A percentile compares a stretch with the other conserved stretches of the same genome.
These are phyloP conservation scores for Melanostoma mellinum DNA, from an alignment of 2,888 invertebrate species.

Conservation along the genomic window DNA sequence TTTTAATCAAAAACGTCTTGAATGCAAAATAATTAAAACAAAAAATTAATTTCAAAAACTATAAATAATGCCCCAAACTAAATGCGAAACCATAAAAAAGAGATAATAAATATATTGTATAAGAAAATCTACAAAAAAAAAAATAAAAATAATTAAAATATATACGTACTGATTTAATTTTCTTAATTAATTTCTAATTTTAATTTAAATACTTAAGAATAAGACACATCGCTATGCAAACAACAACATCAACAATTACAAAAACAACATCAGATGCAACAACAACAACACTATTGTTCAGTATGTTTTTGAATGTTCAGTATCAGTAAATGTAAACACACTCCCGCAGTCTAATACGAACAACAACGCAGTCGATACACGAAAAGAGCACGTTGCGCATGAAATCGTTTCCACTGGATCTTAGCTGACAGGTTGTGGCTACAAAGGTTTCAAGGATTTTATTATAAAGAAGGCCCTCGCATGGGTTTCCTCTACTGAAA, in stretches of 20 bases:
- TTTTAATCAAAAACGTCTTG: conserved; percentile 54
- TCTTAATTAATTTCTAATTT: conserved; percentile 66
- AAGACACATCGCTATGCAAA: conserved; percentile 71
- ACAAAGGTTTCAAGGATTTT: conserved; percentile 63
- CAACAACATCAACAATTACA: conserved; percentile 65
- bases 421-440: conserved; percentile 68
- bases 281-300: conserved; percentile 58
- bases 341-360: conserved; percentile 32
- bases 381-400: conserved; percentile 56
- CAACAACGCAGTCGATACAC: conserved; percentile 38
- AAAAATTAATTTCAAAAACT: conserved; percentile 21
- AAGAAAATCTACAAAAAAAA: conserved; percentile 48
- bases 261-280: conserved; percentile 23
- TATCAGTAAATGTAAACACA: conserved; percentile 22
- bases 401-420: conserved; percentile 65
- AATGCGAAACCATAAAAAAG: conserved; percentile 43
- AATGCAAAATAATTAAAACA: conserved; percentile 55
- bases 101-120: conserved; percentile 14
- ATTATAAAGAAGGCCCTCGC: conserved; percentile 24
- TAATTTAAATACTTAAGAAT: conserved; percentile 60
- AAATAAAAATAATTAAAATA: conserved; percentile 24
- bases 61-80: conserved; percentile 67
- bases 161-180: conserved; percentile 72
- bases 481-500: conserved; percentile 51
- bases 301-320: conserved; percentile 61